phyloP scores from a whole-genome alignment of 2,888 invertebrate genomes.

The Octonoba sinensis region DNA sequence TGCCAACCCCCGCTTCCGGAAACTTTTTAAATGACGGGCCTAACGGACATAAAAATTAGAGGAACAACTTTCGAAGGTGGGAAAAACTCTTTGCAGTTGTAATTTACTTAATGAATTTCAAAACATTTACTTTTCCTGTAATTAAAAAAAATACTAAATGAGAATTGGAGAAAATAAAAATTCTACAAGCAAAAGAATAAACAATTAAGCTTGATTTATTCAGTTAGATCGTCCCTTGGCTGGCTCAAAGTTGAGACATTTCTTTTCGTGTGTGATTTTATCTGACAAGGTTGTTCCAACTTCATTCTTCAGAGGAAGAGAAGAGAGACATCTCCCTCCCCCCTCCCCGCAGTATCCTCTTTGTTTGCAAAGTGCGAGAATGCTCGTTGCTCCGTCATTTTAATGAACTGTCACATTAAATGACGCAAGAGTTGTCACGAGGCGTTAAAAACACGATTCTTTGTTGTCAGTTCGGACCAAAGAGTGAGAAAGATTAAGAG shows the following conservation, averaged over 20 bases:
- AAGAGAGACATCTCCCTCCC: too few relatives aligned
- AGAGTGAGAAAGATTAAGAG: constrained; percentile 29
- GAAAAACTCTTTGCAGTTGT: too few relatives aligned
- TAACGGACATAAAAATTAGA: too few relatives aligned
- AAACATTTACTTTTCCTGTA: too few relatives aligned
- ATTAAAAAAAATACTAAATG: too few relatives aligned
- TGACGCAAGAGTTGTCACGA: constrained; percentile 50
- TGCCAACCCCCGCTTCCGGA: too few relatives aligned
- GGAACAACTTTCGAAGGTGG: too few relatives aligned
- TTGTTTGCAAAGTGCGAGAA: neutral
- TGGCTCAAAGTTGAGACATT: neutral
- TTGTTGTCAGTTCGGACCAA: constrained; percentile 27
- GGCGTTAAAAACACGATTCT: constrained; percentile 43
- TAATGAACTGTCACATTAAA: constrained; percentile 59
- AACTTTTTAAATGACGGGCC: too few relatives aligned
- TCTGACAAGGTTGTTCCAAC: constrained; percentile 3
- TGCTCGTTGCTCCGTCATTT: constrained; percentile 45
- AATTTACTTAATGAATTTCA: too few relatives aligned
- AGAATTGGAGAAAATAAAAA: too few relatives aligned
- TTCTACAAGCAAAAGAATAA: neutral
- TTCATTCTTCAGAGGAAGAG: constrained; percentile 14
- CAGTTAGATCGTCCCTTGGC: neutral
- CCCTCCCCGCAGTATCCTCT: too few relatives aligned
- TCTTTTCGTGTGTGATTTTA: neutral
- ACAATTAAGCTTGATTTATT: constrained; percentile 17